Percentiles rank a stretch among this genome's conserved stretches.
These are phyloP conservation scores for Cyprinodon tularosa DNA, from an alignment of 2,113 vertebrate species.

Conservation along the genomic window DNA sequence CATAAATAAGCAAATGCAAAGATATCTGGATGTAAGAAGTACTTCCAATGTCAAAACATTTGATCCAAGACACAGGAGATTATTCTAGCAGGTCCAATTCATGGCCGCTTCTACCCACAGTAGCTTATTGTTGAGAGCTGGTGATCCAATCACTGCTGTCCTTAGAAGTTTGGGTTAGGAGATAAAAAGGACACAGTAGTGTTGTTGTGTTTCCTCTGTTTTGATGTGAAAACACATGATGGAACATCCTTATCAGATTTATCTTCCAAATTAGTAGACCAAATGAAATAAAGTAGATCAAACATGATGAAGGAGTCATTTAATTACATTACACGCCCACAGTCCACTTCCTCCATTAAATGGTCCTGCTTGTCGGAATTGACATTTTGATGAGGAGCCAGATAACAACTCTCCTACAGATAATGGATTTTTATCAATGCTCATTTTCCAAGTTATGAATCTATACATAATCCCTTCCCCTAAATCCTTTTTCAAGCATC, in stretches of 20 bases:
- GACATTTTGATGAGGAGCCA: constrained; percentile 31
- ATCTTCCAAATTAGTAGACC: constrained; percentile 62
- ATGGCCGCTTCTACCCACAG: constrained; percentile 55
- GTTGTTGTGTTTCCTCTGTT: constrained; percentile 72
- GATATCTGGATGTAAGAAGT: constrained; percentile 44
- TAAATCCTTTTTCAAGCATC: neutral
- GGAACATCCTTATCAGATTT: constrained; percentile 69
- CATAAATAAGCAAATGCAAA: constrained; percentile 45
- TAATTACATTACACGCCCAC: constrained; percentile 68
- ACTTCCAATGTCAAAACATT: constrained; percentile 47
- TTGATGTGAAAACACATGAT: constrained; percentile 74
- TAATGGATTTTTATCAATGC: constrained; percentile 21
- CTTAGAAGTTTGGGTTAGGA: constrained; percentile 68
- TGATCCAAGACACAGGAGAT: constrained; percentile 64
- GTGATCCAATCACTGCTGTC: constrained; percentile 68
- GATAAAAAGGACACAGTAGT: constrained; percentile 66
- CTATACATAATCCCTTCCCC: neutral
- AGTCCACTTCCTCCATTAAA: constrained; percentile 36
- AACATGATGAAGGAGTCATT: constrained; percentile 57
- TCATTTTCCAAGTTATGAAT: neutral
- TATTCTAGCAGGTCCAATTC: constrained; percentile 60
- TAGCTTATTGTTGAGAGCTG: constrained; percentile 64
- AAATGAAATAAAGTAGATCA: constrained; percentile 72
- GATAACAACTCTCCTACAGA: constrained; percentile 38
- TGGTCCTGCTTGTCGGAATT: constrained; percentile 43